Percentiles rank a stretch among this genome's conserved stretches.
Evolutionary conservation across 2,888 invertebrate species (phyloP).

Genomic region (Drosophila fulvimacula): DNA sequence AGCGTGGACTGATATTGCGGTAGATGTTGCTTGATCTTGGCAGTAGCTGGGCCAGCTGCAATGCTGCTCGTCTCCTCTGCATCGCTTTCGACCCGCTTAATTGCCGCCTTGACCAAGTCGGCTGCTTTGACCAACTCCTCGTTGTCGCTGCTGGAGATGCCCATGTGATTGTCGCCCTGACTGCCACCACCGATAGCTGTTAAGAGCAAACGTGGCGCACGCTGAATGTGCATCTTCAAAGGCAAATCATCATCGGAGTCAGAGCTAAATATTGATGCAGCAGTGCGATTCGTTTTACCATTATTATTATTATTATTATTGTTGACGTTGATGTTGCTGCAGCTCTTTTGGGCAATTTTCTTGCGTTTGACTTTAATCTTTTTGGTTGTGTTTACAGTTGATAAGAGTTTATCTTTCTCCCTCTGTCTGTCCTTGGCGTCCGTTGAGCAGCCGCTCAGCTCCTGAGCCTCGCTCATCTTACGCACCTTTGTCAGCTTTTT

Average conservation of each 20-base stretch:
- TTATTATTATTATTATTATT: slow-evolving; percentile 18
- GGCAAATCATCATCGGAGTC: slow-evolving; percentile 81
- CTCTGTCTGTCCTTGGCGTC: slow-evolving; percentile 70
- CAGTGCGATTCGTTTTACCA: slow-evolving; percentile 44
- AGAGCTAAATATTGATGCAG: slow-evolving; percentile 64
- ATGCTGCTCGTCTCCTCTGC: slow-evolving; percentile 87
- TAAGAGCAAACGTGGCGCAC: slow-evolving; percentile 77
- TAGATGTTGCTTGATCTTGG: slow-evolving; percentile 83
- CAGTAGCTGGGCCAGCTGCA: slow-evolving; percentile 21
- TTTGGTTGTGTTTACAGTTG: slow-evolving; percentile 62
- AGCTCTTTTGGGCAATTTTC: slow-evolving; percentile 65
- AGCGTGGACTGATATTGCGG: slow-evolving; percentile 90
- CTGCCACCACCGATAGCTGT: slow-evolving; percentile 67
- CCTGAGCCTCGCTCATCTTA: slow-evolving; percentile 71
- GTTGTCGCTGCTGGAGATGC: slow-evolving; percentile 89
- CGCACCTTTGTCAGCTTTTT: slow-evolving; percentile 42
- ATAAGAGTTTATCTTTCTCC: slow-evolving; percentile 34
- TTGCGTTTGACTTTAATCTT: slow-evolving; percentile 83
- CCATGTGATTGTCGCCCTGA: slow-evolving; percentile 74
- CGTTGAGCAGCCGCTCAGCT: slow-evolving; percentile 73
- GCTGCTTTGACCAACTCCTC: slow-evolving; percentile 87
- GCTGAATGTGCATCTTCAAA: slow-evolving; percentile 71
- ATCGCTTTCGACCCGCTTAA: slow-evolving; percentile 90
- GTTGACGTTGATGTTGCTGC: slow-evolving; percentile 14
- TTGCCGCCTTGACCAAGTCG: slow-evolving; percentile 88